These are phyloP conservation scores for Drosophila lacertosa DNA, from an alignment of 1,140 invertebrate species.

Conservation along the genomic window DNA sequence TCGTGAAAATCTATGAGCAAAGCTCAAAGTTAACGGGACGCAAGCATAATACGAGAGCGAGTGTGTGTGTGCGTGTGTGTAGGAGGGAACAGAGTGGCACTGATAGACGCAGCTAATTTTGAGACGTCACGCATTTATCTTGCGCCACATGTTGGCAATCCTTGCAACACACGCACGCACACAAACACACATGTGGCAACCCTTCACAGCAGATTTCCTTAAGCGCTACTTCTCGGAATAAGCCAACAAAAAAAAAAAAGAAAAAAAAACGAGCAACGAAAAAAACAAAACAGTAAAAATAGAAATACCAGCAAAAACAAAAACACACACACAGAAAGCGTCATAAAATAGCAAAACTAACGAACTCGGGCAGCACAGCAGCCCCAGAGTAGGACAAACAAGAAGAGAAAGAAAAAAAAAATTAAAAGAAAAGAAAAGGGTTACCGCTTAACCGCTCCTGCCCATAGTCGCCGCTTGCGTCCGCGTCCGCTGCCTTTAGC, in stretches of 20 bases:
- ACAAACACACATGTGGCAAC: neutral
- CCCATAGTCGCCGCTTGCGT: neutral
- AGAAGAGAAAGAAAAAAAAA: constrained; percentile 18
- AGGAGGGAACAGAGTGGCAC: neutral
- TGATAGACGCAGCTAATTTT: constrained; percentile 42
- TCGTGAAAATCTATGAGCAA: constrained; percentile 22
- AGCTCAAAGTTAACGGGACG: constrained; percentile 1
- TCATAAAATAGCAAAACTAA: constrained; percentile 59
- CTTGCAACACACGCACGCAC: constrained; percentile 21
- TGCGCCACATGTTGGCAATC: constrained; percentile 43
- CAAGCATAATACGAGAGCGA: neutral
- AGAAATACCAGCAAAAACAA: constrained; percentile 32
- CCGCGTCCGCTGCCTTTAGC: constrained; percentile 1
- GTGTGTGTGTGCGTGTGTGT: neutral
- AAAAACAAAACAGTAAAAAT: constrained; percentile 13
- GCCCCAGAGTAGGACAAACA: constrained; percentile 35
- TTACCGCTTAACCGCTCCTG: constrained; percentile 53
- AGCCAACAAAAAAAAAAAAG: neutral
- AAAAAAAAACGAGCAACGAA: neutral
- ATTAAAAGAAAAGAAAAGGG: constrained; percentile 48
- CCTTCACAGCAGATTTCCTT: constrained; percentile 36
- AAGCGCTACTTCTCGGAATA: constrained; percentile 47
- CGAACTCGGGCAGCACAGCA: constrained; percentile 42
- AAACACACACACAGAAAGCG: constrained; percentile 44
- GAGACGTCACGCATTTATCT: constrained; percentile 49